Evolutionary conservation across 1,140 invertebrate genomes (phyloP).

Genomic region (Lordiphosa stackelbergi): DNA sequence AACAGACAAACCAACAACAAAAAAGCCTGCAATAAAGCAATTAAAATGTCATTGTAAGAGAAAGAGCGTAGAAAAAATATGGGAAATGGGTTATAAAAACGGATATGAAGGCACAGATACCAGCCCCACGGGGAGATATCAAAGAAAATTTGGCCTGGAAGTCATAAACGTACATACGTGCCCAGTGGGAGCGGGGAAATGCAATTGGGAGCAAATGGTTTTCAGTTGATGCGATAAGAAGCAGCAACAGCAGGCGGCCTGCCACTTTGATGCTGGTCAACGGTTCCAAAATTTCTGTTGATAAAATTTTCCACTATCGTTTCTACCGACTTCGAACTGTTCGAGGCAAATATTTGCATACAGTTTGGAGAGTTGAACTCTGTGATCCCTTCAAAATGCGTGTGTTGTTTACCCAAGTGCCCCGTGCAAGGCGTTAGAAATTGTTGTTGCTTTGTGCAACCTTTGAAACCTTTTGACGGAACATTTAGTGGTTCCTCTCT

Average conservation of each 20-base stretch:
- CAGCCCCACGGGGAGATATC: conserved; percentile 32
- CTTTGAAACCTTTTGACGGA: conserved; percentile 41
- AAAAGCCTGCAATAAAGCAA: conserved; percentile 63
- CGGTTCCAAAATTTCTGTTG: conserved; percentile 7
- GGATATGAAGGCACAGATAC: conserved; percentile 66
- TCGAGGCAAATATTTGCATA: conserved; percentile 32
- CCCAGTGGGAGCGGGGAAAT: not conserved
- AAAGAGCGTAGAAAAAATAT: conserved; percentile 22
- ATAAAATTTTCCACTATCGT: conserved; percentile 47
- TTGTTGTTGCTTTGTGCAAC: conserved; percentile 15
- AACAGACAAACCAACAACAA: conserved; percentile 8
- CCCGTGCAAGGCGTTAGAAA: conserved; percentile 20
- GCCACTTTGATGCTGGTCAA: no score
- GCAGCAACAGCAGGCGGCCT: not conserved
- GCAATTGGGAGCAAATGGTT: conserved; percentile 22
- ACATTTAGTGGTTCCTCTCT: conserved; percentile 14
- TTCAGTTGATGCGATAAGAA: not conserved
- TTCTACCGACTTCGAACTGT: not conserved
- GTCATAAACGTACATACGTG: conserved; percentile 30
- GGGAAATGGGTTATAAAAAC: conserved; percentile 73
- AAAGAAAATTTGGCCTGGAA: conserved; percentile 51
- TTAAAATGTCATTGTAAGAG: conserved; percentile 70
- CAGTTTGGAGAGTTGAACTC: conserved; percentile 21
- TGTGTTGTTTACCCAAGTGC: conserved; percentile 36
- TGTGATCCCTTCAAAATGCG: conserved; percentile 9